phyloP scores from a whole-genome alignment of 2,888 invertebrate species.

The Cylloceria caligata region DNA sequence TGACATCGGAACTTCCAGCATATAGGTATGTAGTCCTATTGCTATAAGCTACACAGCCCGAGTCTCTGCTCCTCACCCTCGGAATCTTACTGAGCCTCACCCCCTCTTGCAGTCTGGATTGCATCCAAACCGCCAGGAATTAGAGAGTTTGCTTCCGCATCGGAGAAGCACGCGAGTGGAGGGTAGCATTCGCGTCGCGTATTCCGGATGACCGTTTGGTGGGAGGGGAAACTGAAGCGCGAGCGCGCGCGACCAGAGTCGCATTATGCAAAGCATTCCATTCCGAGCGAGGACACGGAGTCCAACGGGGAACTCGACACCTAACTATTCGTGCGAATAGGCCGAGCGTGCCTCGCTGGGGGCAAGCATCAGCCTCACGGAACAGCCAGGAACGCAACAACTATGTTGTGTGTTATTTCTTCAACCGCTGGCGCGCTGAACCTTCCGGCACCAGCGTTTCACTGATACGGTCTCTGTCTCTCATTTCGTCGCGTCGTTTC shows the following conservation, averaged over 20 bases:
- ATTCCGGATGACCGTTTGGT: conserved; percentile 57
- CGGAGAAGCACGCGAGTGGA: conserved; percentile 52
- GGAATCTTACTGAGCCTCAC: neutral
- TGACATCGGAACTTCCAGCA: conserved; percentile 47
- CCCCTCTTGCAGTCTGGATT: conserved; percentile 72
- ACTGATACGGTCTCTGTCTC: conserved; percentile 61
- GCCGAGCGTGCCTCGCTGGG: conserved; percentile 13
- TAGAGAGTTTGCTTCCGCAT: conserved; percentile 76
- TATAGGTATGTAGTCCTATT: neutral
- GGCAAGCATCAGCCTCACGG: conserved; percentile 17
- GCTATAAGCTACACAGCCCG: neutral
- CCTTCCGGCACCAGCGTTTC: conserved; percentile 48
- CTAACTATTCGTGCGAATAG: conserved; percentile 75
- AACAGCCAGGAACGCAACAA: conserved; percentile 26
- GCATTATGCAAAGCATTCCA: conserved; percentile 82
- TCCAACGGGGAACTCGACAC: conserved; percentile 77
- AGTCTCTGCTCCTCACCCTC: neutral
- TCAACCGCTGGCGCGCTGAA: conserved; percentile 34
- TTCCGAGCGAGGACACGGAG: conserved; percentile 76
- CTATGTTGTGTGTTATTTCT: conserved; percentile 37
- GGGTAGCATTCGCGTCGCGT: conserved; percentile 45
- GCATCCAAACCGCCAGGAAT: conserved; percentile 79
- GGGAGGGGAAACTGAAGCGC: conserved; percentile 27
- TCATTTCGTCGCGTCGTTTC: neutral
- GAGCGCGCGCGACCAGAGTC: conserved; percentile 60